Base-by-base conservation (phyloP, 2,888 invertebrate genomes). In the Aleiodes testaceus region DNA sequence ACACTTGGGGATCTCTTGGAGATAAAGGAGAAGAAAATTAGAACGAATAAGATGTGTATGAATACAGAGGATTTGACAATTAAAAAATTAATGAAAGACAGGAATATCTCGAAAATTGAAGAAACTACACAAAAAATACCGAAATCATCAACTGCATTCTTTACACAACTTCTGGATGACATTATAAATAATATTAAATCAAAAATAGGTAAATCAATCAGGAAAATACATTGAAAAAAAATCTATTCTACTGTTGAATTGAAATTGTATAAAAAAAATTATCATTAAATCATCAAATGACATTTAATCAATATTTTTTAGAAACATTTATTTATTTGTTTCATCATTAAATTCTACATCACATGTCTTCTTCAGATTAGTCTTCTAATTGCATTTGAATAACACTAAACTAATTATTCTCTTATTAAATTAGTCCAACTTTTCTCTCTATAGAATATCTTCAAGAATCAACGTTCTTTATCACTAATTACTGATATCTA, bases 91-190 rank as follows among this genome's bases (percentile, higher is more conserved):
- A 83, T 88, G 78, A 93, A 93, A 81, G 91, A 92, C 63, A 91
- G 92, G 74, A 92, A 92, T 83, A 88, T 92, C 30, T 87, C 90
- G 68, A 90, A 91, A 88, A 87, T 90, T 85, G 76, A 75, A 50
- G 88, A 88, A 74, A 84, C 87, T 20, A 82, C 83, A 22, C 86
- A 88, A 42, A 90, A 90, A 76, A 85, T 89, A 45, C 81, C 92
- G 11, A 94, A 92, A 83, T 94, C 94, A 0, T 95, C 95, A 0
- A 94, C 93, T 79, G 92, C 94, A 0, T 97, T 97, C 91, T 97
- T 97, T 88, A 91, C 91, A 64, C 93, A 95, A 84, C 88, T 97
- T 5, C 95, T 97, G 85, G 95, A 97, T 79, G 92, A 95, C 82
- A 91, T 91, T 0, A 87, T 88, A 12, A 87, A 88, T 73, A 89